Conservation (phyloP, 2,888 invertebrate species). For the Entomobrya multifasciata region DNA sequence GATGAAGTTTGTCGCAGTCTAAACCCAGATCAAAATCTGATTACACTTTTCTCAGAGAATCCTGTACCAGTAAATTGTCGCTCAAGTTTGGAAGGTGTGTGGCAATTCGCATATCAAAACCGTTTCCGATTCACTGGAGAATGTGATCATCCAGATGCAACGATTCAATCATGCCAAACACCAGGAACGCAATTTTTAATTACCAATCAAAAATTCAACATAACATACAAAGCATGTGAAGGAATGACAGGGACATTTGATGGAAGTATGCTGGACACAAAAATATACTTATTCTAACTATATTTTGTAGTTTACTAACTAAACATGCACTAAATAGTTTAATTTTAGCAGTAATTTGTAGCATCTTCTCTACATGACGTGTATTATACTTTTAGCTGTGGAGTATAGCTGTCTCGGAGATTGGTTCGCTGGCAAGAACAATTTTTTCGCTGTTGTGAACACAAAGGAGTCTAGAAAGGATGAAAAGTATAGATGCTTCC, state of each 20-base stretch:
- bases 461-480: constrained; percentile 97
- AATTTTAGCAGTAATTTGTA: too few species aligned
- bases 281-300: background rate
- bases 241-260: constrained; percentile 95
- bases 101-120: constrained; percentile 96
- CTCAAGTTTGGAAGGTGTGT: constrained; percentile 96
- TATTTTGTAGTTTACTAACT: too few species aligned
- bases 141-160: constrained; percentile 89
- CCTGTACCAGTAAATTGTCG: constrained; percentile 94
- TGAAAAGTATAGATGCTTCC: constrained; percentile 95
- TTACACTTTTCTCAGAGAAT: constrained; percentile 94
- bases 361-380: background rate
- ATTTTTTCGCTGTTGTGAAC: constrained; percentile 98
- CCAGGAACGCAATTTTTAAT: constrained; percentile 97
- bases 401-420: constrained; percentile 96
- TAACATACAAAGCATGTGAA: constrained; percentile 93
- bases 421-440: constrained; percentile 97
- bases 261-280: constrained; percentile 84
- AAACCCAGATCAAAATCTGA: constrained; percentile 89
- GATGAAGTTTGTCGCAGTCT: constrained; percentile 89
- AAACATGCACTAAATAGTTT: too few species aligned
- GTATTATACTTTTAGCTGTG: constrained; percentile 87
- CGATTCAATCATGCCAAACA: constrained; percentile 96
- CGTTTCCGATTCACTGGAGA: constrained; percentile 95
- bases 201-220: constrained; percentile 96